Base-by-base conservation (phyloP, 2,888 invertebrate genomes). In the Acanthopleura granulata region DNA sequence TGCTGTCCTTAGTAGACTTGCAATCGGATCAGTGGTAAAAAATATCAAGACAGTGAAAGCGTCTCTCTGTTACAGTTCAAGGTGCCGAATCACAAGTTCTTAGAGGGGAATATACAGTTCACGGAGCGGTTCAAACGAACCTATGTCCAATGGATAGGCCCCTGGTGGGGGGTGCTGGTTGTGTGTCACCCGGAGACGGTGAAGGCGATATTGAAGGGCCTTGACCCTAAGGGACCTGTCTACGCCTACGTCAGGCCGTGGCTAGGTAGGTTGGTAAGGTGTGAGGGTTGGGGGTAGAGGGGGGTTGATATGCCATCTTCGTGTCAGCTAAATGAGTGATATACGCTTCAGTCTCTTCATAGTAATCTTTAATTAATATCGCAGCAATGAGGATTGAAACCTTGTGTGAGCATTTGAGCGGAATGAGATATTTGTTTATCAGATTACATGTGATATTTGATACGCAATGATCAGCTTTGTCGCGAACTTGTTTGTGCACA, bases 241-340 rank as follows among this genome's bases (percentile, higher is more conserved):
- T 71, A 71, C n/a, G 3, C 15, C 49, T 71, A 40, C 12, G 18
- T 71, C 3, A 18, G n/a, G n/a, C 71, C 6, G 49, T 71, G 71
- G 71, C 50, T 71, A 22, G 86, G 66, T 66, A 66, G 25, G 29
- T 12, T n/a, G n/a, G n/a, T n/a, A n/a, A n/a, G n/a, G n/a, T n/a
- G n/a, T n/a, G n/a, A n/a, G n/a, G n/a, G n/a, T n/a, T n/a, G n/a
- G n/a, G n/a, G n/a, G n/a, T n/a, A n/a, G n/a, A n/a, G n/a, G n/a
- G n/a, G n/a, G n/a, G n/a, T n/a, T n/a, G n/a, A n/a, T n/a, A n/a
- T n/a, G n/a, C n/a, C n/a, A n/a, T n/a, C n/a, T n/a, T n/a, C n/a
- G n/a, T n/a, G n/a, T n/a, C n/a, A n/a, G n/a, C n/a, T n/a, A n/a
- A n/a, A n/a, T n/a, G n/a, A n/a, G n/a, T n/a, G n/a, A n/a, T n/a